Conservation (phyloP, 2,888 invertebrate genomes). For the Leptopilina syphax region DNA sequence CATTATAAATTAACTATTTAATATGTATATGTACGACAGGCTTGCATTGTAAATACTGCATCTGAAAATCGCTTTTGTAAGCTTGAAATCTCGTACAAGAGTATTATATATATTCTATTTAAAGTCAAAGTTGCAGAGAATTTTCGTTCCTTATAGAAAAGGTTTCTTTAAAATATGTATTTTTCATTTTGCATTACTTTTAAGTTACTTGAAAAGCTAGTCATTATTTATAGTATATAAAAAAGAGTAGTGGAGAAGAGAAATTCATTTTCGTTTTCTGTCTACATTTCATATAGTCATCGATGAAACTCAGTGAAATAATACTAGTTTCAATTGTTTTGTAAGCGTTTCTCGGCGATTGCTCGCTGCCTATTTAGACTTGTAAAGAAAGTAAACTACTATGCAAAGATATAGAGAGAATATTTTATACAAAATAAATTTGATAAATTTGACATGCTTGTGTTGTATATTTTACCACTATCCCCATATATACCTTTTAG, state of each 20-base stretch:
- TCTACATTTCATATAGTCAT: slow-evolving; percentile 16
- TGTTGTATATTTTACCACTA: neutral
- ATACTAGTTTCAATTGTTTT: slow-evolving; percentile 37
- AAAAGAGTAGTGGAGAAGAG: slow-evolving; percentile 6
- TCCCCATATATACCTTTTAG: neutral
- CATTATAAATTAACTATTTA: slow-evolving; percentile 51
- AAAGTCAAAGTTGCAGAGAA: neutral
- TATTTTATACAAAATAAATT: slow-evolving; percentile 73
- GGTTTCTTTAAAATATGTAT: slow-evolving; percentile 20
- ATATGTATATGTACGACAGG: slow-evolving; percentile 20
- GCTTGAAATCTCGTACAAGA: slow-evolving; percentile 24
- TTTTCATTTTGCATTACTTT: slow-evolving; percentile 57
- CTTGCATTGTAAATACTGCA: slow-evolving; percentile 28
- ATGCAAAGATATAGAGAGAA: slow-evolving; percentile 69
- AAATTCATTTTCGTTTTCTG: neutral
- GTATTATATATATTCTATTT: slow-evolving; percentile 43
- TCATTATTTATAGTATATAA: slow-evolving; percentile 63
- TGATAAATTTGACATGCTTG: slow-evolving; percentile 36
- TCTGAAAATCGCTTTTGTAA: neutral
- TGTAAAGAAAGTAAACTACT: slow-evolving; percentile 71
- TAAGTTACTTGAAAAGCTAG: slow-evolving; percentile 66
- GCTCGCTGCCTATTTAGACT: slow-evolving; percentile 65
- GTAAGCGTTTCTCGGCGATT: slow-evolving; percentile 64
- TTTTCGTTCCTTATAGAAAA: slow-evolving; percentile 23
- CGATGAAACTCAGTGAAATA: slow-evolving; percentile 38